A percentile compares a stretch with the other conserved stretches of the same genome.
These are phyloP conservation scores for Hemibagrus guttatus DNA, from an alignment of 2,797 vertebrate species.

Conservation along the genomic window DNA sequence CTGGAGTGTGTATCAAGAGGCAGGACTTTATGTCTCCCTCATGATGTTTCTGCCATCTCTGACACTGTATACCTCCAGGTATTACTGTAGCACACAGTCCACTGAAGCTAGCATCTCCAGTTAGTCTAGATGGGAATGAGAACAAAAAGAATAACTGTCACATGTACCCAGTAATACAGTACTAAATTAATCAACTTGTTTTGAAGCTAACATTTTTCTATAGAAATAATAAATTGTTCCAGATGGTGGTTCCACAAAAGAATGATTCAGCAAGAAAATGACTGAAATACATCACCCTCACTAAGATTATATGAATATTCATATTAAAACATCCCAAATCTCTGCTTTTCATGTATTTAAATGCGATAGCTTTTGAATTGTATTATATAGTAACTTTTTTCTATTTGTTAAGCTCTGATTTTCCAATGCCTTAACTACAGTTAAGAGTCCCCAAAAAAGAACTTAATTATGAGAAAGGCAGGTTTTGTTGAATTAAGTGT, in stretches of 20 bases:
- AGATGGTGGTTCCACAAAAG: not conserved
- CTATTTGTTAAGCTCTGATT: not conserved
- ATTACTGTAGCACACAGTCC: constrained; percentile 37
- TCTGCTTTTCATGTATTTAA: not conserved
- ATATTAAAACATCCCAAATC: not conserved
- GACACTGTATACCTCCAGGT: constrained; percentile 82
- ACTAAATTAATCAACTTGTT: not conserved
- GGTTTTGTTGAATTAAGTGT: not conserved
- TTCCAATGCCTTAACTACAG: not conserved
- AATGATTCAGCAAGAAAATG: not conserved
- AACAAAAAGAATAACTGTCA: not conserved
- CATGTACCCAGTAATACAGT: not conserved
- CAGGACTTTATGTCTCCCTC: constrained; percentile 59
- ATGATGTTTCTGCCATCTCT: constrained; percentile 69
- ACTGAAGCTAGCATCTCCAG: not conserved
- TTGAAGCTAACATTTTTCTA: not conserved
- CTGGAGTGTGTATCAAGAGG: constrained; percentile 71
- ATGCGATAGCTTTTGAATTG: not conserved
- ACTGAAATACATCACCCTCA: not conserved
- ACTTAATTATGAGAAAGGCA: not conserved
- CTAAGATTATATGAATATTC: not conserved
- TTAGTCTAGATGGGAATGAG: not conserved
- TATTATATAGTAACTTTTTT: not conserved
- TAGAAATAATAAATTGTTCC: not conserved
- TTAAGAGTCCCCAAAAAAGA: not conserved